Evolutionary conservation across 2,797 vertebrate species (phyloP).

Genomic region (Onychomys arenicola): DNA sequence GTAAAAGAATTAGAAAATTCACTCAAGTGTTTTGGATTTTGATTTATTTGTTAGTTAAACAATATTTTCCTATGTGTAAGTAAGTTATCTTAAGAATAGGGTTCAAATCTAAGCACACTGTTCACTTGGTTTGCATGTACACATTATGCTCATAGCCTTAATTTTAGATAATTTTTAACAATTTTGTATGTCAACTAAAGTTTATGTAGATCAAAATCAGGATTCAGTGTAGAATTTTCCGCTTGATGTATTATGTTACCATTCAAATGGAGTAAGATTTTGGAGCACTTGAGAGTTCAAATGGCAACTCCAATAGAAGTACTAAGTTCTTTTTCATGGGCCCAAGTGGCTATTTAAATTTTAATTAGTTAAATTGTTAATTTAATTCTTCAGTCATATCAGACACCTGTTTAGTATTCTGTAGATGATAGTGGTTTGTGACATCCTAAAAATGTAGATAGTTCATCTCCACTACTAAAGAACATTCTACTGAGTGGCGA

Average conservation of each 20-base stretch:
- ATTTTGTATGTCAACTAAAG: neutral
- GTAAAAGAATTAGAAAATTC: neutral
- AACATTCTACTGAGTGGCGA: neutral
- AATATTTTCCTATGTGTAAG: neutral
- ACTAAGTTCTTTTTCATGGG: neutral
- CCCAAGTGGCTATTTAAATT: neutral
- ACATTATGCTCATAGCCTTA: neutral
- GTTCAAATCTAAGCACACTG: neutral
- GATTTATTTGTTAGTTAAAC: neutral
- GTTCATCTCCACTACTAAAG: neutral
- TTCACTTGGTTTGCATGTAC: neutral
- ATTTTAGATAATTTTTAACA: neutral
- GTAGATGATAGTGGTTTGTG: fast-evolving
- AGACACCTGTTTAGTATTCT: neutral
- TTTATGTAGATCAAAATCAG: neutral
- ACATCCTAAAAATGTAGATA: fast-evolving
- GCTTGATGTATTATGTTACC: neutral
- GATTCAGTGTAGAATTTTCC: neutral
- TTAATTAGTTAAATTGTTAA: neutral
- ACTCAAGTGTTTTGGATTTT: neutral
- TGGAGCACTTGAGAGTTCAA: neutral
- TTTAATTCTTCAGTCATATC: neutral
- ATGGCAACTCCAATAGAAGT: neutral
- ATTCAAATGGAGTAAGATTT: neutral
- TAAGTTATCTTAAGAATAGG: neutral